These are phyloP conservation scores for Pelobates fuscus DNA, from an alignment of 2,113 vertebrate species.

Conservation along the genomic window DNA sequence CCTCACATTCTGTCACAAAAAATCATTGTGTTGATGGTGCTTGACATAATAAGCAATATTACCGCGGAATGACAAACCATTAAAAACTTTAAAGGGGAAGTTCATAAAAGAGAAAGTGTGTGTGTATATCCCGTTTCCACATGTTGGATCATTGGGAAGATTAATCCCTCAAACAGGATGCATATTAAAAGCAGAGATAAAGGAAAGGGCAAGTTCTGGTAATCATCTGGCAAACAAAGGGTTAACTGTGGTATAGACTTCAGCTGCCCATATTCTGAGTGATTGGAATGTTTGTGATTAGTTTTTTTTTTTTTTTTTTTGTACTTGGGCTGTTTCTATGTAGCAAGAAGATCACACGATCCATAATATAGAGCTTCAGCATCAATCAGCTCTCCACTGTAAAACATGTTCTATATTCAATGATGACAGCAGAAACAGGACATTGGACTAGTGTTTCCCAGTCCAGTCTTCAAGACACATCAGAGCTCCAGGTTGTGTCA, in stretches of 20 bases:
- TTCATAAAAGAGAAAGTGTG: not conserved
- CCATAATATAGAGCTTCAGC: not conserved
- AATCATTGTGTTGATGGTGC: constrained; percentile 24
- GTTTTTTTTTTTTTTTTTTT: no score
- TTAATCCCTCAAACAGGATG: not conserved
- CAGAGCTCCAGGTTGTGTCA: not conserved
- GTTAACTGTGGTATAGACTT: not conserved
- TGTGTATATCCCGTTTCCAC: not conserved
- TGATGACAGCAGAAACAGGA: not conserved
- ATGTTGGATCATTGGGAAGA: not conserved
- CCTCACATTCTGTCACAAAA: constrained; percentile 34
- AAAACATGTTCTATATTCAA: not conserved
- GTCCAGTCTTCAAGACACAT: not conserved
- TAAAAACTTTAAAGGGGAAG: constrained; percentile 6
- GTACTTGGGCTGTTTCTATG: not conserved
- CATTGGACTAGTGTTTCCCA: not conserved
- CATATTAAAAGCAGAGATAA: not conserved
- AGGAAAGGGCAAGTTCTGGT: not conserved
- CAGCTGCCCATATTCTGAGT: not conserved
- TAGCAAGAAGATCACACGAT: not conserved
- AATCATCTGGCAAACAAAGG: no score
- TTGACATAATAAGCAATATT: constrained; percentile 19
- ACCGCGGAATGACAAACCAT: constrained; percentile 18
- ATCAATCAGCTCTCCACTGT: constrained; percentile 6
- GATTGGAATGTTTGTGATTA: constrained; percentile 27